Conservation (phyloP, 2,888 invertebrate species). For the Anthrax anthrax region DNA sequence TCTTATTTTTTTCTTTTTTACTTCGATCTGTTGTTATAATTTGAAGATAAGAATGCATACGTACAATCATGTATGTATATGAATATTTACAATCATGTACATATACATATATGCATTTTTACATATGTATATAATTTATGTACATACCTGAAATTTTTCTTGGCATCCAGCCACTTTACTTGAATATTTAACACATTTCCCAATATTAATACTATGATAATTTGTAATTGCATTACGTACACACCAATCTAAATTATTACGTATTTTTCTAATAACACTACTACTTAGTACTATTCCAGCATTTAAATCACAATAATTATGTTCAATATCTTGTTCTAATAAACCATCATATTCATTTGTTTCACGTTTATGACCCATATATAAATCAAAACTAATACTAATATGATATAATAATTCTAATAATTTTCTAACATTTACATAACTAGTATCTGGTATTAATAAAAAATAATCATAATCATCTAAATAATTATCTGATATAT, state of each 20-base stretch:
- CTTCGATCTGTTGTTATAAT: no score
- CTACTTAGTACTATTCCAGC: slow-evolving; percentile 80
- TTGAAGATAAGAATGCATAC: no score
- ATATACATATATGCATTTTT: no score
- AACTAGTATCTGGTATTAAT: slow-evolving; percentile 70
- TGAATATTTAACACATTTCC: slow-evolving; percentile 51
- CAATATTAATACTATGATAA: slow-evolving; percentile 73
- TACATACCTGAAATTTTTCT: slow-evolving; percentile 33
- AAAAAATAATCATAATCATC: slow-evolving; percentile 90
- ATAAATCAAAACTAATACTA: slow-evolving; percentile 72
- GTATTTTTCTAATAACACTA: slow-evolving; percentile 65
- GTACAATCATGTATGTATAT: no score
- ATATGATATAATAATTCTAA: slow-evolving; percentile 56
- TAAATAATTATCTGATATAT: slow-evolving; percentile 74
- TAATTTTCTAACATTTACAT: slow-evolving; percentile 66
- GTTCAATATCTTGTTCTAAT: slow-evolving; percentile 18
- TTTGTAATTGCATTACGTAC: slow-evolving; percentile 71
- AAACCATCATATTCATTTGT: slow-evolving; percentile 39
- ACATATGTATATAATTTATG: no score
- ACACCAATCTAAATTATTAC: slow-evolving; percentile 74
- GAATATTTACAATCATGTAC: no score
- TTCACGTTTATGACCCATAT: slow-evolving; percentile 50
- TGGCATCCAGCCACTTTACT: slow-evolving; percentile 33
- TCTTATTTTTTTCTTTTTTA: no score
- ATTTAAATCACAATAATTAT: slow-evolving; percentile 42